Conservation (phyloP, 2,888 invertebrate species). For the Geotrupes spiniger region DNA sequence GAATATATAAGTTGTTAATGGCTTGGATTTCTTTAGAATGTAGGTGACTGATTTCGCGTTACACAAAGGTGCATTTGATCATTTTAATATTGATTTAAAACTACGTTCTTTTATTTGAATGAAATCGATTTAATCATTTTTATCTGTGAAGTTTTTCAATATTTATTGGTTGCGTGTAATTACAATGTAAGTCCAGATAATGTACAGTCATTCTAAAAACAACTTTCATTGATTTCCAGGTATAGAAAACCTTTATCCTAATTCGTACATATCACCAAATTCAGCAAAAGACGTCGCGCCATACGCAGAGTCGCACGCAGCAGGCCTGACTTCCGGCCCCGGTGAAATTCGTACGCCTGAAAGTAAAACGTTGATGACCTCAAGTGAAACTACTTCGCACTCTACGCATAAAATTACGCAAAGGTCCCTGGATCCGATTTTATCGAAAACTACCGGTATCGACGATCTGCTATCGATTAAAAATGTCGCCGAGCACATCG, state of each 20-base stretch:
- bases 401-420: conserved; percentile 37
- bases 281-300: conserved; percentile 48
- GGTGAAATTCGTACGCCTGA: conserved; percentile 31
- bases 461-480: conserved; percentile 56
- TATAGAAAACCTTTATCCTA: conserved; percentile 54
- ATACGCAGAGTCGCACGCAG: conserved; percentile 11
- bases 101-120: no score
- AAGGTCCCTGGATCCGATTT: conserved; percentile 56
- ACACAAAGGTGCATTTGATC: no score
- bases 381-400: conserved; percentile 42
- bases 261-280: conserved; percentile 70
- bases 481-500: conserved; percentile 55
- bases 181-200: no score
- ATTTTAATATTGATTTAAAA: no score
- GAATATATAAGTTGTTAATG: no score
- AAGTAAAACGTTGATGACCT: conserved; percentile 22
- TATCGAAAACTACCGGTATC: conserved; percentile 53
- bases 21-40: no score
- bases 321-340: conserved; percentile 35
- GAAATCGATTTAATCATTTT: no score
- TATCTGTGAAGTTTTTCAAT: no score
- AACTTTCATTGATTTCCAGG: conserved; percentile 16
- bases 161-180: no score
- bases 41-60: no score
- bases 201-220: no score